These are phyloP conservation scores for Orchestes rusci DNA, from an alignment of 2,888 invertebrate species.

Conservation along the genomic window DNA sequence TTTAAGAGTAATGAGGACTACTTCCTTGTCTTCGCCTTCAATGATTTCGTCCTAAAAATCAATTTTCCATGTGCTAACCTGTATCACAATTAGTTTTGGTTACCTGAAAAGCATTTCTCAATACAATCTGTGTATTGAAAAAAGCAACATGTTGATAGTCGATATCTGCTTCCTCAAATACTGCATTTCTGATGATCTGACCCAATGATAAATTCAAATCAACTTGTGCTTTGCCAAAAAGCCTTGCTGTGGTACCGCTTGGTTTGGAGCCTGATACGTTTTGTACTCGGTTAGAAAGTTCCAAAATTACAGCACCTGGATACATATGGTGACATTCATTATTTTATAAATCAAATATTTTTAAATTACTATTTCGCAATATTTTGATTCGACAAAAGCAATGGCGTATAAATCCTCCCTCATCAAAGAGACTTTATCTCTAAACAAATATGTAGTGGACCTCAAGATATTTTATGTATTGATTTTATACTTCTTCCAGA, in stretches of 20 bases:
- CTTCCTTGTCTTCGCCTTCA: conserved; percentile 72
- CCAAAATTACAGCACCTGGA: conserved; percentile 78
- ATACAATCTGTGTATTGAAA: conserved; percentile 88
- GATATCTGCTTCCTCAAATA: conserved; percentile 95
- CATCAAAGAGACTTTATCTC: too few relatives aligned
- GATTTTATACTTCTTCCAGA: too few relatives aligned
- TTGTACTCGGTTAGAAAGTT: conserved; percentile 89
- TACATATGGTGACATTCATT: too few relatives aligned
- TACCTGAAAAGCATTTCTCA: conserved; percentile 42
- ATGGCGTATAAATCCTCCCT: too few relatives aligned
- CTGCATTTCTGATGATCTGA: conserved; percentile 83
- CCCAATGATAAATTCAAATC: conserved; percentile 94
- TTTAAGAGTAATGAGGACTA: conserved; percentile 84
- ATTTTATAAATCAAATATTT: too few relatives aligned
- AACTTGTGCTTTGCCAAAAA: conserved; percentile 79
- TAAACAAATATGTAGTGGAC: too few relatives aligned
- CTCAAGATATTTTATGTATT: too few relatives aligned
- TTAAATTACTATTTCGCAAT: too few relatives aligned
- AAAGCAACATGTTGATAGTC: conserved; percentile 98
- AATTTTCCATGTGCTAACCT: too few relatives aligned
- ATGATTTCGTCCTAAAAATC: conserved; percentile 76
- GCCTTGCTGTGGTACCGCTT: conserved; percentile 57
- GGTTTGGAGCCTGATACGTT: conserved; percentile 59
- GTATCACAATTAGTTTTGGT: conserved; percentile 3
- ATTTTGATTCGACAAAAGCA: too few relatives aligned